Base-by-base conservation (phyloP, 2,888 invertebrate genomes). In the Thecophora atra region DNA sequence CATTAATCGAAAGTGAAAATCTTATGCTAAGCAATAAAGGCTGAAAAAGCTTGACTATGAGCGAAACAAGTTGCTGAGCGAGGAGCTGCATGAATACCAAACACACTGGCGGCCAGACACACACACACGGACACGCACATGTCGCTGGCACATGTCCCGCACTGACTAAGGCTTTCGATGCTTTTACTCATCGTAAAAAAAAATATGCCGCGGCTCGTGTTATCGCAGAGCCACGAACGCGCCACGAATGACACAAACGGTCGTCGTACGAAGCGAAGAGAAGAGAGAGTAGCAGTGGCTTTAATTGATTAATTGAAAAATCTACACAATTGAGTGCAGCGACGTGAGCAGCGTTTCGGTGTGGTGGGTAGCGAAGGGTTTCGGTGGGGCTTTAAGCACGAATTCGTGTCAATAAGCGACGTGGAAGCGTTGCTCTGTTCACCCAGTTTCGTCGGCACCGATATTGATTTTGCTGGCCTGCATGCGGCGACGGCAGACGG, bases 221-320 rank as follows among this genome's bases (percentile, higher is more conserved):
- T 47, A n/a, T 1, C 47, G 47, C 13, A 63, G 15, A 44, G 42
- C 17, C 30, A 30, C 37, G 13, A 11, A 60, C 5, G 62, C 37
- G 62, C n/a, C 21, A 19, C 17, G 19, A 44, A 24, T 51, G 21
- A 65, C 28, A 24, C 28, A 30, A 42, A n/a, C 54, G 28, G 26
- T 60, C 13, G 13, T 19, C 54, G 54, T n/a, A 13, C 24, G 26
- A 17, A 15, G 21, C 26, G 24, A 58, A 58, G 37, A 7, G 26
- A n/a, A n/a, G 13, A 21, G 26, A 24, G 5, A 28, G 17, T 13
- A 58, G 28, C 58, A 24, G 44, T 42, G 17, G 63, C 19, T 44
- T 44, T 63, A 63, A 63, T 44, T 44, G 44, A 63, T 63, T 63
- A 63, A 63, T 63, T 63, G 63, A 42, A 63, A n/a, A 63, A 42